Evolutionary conservation across 2,888 invertebrate genomes (phyloP).

Genomic region (Lasioglossum malachurum): DNA sequence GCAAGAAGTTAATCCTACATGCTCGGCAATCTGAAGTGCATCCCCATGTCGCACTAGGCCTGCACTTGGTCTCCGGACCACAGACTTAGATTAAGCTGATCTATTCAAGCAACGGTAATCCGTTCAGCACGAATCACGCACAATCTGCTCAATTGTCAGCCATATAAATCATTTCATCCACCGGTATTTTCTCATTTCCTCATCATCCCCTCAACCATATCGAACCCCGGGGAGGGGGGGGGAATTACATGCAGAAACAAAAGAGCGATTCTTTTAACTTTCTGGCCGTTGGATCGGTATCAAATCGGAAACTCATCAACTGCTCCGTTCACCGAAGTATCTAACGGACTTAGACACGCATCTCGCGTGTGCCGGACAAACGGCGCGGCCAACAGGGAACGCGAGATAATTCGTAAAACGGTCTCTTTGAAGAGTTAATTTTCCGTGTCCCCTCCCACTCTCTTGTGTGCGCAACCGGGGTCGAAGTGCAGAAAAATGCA

Average conservation of each 20-base stretch:
- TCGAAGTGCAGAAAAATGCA: constrained; percentile 34
- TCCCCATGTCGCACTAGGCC: neutral
- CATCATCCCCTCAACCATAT: neutral
- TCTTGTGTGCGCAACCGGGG: neutral
- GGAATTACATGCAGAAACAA: neutral
- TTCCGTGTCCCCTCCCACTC: neutral
- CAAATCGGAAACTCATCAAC: neutral
- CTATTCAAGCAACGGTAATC: neutral
- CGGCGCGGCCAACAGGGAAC: neutral
- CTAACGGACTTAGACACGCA: neutral
- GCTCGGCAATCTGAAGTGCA: neutral
- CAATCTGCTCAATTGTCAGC: constrained; percentile 2
- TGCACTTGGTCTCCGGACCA: neutral
- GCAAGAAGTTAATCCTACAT: neutral
- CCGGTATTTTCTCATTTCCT: constrained; percentile 2
- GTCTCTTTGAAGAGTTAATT: constrained; percentile 28
- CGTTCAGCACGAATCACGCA: neutral
- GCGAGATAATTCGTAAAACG: constrained; percentile 9
- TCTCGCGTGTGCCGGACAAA: neutral
- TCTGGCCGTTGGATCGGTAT: neutral
- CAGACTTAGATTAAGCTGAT: neutral
- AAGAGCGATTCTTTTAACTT: neutral
- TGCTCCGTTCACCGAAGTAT: no score
- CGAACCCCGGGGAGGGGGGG: neutral
- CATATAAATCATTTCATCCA: neutral